phyloP scores from a whole-genome alignment of 1,140 invertebrate species.

The Wasmannia auropunctata region DNA sequence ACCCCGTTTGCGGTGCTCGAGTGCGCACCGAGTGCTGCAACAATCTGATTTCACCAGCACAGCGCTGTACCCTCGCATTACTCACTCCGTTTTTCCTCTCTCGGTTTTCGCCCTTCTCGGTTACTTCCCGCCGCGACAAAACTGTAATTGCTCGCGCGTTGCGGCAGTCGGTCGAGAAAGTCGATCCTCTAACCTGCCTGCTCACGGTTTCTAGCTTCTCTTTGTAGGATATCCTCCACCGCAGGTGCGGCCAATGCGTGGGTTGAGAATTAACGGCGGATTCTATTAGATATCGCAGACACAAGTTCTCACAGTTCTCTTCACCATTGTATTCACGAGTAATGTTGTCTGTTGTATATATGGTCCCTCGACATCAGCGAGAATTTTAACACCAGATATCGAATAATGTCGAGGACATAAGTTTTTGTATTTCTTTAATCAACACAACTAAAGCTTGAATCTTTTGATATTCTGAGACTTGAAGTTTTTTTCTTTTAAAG shows the following conservation, averaged over 20 bases:
- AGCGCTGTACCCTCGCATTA: constrained; percentile 17
- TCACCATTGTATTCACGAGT: not conserved
- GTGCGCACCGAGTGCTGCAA: not conserved
- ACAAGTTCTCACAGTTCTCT: not conserved
- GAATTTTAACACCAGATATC: not conserved
- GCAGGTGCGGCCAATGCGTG: not conserved
- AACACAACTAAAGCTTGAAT: not conserved
- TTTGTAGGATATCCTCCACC: not conserved
- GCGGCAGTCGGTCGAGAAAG: constrained; percentile 12
- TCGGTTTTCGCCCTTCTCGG: constrained; percentile 16
- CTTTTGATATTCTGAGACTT: not conserved
- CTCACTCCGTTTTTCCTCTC: constrained; percentile 37
- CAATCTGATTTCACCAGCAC: constrained; percentile 65
- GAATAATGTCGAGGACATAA: not conserved
- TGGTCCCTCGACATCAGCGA: not conserved
- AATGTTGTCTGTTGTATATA: too few relatives aligned
- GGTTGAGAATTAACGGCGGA: not conserved
- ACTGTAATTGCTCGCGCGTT: constrained; percentile 30
- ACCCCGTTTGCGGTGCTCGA: constrained; percentile 10
- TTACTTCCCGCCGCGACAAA: not conserved
- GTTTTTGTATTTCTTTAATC: not conserved
- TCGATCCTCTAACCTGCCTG: not conserved
- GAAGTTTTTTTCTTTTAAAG: not conserved
- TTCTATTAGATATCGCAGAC: not conserved
- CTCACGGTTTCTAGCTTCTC: not conserved